Conservation (phyloP, 2,888 invertebrate species). For the Diplazon laetatorius region DNA sequence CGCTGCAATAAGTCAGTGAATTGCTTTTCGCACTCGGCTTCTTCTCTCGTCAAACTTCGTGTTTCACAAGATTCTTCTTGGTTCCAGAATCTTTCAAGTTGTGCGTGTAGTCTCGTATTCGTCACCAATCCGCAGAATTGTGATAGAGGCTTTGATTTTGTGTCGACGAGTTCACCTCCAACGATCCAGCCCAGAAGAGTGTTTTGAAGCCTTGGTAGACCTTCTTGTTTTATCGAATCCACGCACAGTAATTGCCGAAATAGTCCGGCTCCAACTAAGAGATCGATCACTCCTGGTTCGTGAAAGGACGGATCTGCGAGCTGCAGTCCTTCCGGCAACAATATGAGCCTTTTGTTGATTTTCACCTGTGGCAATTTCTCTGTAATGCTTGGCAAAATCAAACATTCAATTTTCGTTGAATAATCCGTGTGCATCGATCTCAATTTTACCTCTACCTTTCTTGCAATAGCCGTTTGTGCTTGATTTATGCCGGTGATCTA, state of each 20-base stretch:
- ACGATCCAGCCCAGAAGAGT: constrained; percentile 31
- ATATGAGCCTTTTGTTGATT: constrained; percentile 53
- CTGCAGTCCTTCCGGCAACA: constrained; percentile 58
- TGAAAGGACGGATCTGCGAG: constrained; percentile 64
- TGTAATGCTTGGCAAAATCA: constrained; percentile 64
- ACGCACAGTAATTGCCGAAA: constrained; percentile 59
- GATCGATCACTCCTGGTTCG: constrained; percentile 58
- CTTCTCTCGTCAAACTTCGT: constrained; percentile 10
- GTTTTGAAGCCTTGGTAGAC: constrained; percentile 10
- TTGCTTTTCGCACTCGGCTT: constrained; percentile 22
- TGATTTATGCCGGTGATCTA: constrained; percentile 51
- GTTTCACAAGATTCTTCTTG: constrained; percentile 24
- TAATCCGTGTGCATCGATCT: constrained; percentile 50
- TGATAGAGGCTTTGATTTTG: background rate
- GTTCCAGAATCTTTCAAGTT: constrained; percentile 26
- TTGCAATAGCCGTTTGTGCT: constrained; percentile 17
- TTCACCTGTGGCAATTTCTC: constrained; percentile 58
- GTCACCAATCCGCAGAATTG: background rate
- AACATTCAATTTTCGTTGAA: constrained; percentile 47
- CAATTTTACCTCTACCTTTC: constrained; percentile 27
- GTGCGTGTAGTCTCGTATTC: background rate
- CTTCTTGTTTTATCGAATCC: constrained; percentile 27
- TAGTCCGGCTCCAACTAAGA: constrained; percentile 63
- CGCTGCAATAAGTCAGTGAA: background rate
- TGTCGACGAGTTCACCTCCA: constrained; percentile 24